Evolutionary conservation across 2,113 vertebrate species (phyloP), one percentile per base, ranked within the genome.

Genomic region (Loxodonta africana): DNA sequence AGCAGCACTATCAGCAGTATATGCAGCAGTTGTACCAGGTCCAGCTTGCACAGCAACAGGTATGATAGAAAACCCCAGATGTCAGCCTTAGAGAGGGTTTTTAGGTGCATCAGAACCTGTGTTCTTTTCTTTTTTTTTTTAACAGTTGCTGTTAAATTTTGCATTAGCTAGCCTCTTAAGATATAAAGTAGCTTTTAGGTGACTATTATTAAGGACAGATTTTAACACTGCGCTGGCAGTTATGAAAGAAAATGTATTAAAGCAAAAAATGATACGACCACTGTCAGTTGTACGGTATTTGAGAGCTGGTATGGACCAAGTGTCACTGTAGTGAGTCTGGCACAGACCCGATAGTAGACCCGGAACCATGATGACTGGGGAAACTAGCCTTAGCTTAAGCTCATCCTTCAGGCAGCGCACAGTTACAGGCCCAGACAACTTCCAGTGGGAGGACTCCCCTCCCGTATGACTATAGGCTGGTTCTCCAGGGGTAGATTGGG

Each of bases 1-100:
- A 99, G 94, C 99, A 99, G 97, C 99, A 99, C 98, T 99, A 99
- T 97, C 99, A 99, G 96, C 99, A 99, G 96, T 99, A 99, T 98
- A 99, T 99, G 99, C 99, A 99, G 97, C 99, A 99, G 99, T 98
- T 99, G 86, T 99, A 99, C 97, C 99, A 99, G 97, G 99, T 99
- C 90, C 99, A 99, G 98, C 99, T 99, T 4, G 99, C 99, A 23
- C 99, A 99, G 98, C 99, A 99, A 96, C 99, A 99, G 99, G 99
- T 99, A 98, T 0, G 97, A 15, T 86, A 15, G 71, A 51, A 6
- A 44, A 78, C 77, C 65, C 71, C 83, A 81, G 88, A 7, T 5
- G 17, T 33, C 44, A 60, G 83, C 5, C 67, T 51, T 3, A 74
- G 83, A n/a, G 93, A 80, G 46, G 28, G 48, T 20, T 28, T 62